Base-by-base conservation (phyloP, 2,797 vertebrate species). In the Presbytis comata region DNA sequence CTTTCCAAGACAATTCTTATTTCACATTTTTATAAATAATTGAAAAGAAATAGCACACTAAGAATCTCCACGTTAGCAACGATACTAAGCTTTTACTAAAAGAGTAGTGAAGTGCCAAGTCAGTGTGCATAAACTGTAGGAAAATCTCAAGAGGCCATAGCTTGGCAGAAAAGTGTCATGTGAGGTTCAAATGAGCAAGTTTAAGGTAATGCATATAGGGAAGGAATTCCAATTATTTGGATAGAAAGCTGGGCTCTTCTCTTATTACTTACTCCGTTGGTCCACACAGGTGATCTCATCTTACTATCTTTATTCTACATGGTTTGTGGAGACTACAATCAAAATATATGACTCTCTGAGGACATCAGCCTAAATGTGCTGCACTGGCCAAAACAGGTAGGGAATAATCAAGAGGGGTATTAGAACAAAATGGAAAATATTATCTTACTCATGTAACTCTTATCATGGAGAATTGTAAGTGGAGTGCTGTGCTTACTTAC, bases 291-390 rank as follows among this genome's bases (percentile, higher is more conserved):
- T 91, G 36, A 89, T 79, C 16, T 84, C 50, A 33, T 82, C 8
- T 88, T 81, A 92, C 57, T 80, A 5, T 75, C n/a, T 78, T 91
- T 91, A 41, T 93, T 90, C 70, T 91, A 91, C 92, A 70, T 57
- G 44, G 7, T 72, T 96, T 70, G 8, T 70, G 95, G 59, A 91
- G 9, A 78, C 17, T 90, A 21, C 7, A 41, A 24, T 87, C 13
- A 91, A 13, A 67, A 74, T 41, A 75, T 22, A 80, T 46, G 36
- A 80, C 55, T 94, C 41, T 79, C 36, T 94, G 19, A 82, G 13
- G 81, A 70, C 4, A 87, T 80, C 7, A 67, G 78, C 13, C 12
- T 36, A 48, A 48, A 70, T 72, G 1, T 57, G 7, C 46, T 61
- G 0, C 24, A 26, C 21, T 80, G 6, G 12, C 13, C 48, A 75